Conservation (phyloP, 2,113 vertebrate species). For the Psephotus haematonotus region DNA sequence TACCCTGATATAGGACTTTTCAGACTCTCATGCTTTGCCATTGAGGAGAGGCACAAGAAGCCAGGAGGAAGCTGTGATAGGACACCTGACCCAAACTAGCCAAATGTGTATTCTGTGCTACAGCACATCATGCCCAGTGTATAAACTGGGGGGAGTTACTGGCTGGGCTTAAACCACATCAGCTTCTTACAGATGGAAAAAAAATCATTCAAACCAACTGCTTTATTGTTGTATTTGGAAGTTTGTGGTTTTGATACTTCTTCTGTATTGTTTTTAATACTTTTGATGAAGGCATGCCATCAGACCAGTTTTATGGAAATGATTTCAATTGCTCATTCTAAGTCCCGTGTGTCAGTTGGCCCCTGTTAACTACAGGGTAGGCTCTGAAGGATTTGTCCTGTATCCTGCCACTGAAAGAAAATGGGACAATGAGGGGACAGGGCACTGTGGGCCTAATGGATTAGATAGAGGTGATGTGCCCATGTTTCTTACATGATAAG, state of each 20-base stretch:
- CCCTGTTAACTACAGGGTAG: neutral
- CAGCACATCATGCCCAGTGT: no score
- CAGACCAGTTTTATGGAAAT: neutral
- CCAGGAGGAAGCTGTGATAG: no score
- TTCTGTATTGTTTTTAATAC: neutral
- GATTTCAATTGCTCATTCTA: neutral
- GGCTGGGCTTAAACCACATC: no score
- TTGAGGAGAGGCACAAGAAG: no score
- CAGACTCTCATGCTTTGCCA: no score
- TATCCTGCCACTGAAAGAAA: neutral
- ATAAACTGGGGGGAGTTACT: no score
- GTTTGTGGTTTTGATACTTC: neutral
- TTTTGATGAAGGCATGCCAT: neutral
- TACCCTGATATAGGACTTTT: no score
- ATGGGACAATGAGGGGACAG: fast-evolving
- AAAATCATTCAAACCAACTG: neutral
- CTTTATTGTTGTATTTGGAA: neutral
- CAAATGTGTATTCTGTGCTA: no score
- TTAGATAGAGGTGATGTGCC: neutral
- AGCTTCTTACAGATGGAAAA: neutral
- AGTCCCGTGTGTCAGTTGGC: neutral
- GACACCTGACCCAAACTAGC: no score
- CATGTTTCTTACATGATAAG: neutral
- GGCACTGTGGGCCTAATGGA: neutral
- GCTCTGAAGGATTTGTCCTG: neutral